Evolutionary conservation across 2,113 vertebrate species (phyloP), one percentile per base, ranked within the genome.

Genomic region (Natator depressus): DNA sequence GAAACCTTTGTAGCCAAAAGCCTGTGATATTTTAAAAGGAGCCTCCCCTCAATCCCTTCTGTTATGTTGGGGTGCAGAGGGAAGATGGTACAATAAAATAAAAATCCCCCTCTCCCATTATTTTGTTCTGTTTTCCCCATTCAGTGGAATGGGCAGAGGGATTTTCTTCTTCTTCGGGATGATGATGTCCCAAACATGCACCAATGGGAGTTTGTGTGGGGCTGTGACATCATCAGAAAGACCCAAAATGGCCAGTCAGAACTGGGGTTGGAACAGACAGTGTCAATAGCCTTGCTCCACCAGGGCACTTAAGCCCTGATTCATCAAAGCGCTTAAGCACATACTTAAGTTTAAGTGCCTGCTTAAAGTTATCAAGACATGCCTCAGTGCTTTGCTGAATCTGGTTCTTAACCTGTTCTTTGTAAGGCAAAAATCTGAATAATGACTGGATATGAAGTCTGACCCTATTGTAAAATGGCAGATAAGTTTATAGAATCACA

Each of bases 171-270:
- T 46, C 83, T 57, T 87, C 31, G 13, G 6, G 6, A 24, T 24
- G 11, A 50, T 51, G 20, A 11, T 20, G n/a, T 89, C 50, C 12
- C 62, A 86, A 90, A 91, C 54, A 24, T 0, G 31, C 79, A 92
- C 13, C 4, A 85, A 31, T 42, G 90, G 25, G 10, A 35, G 29
- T 50, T 20, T 19, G 22, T 35, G 80, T 35, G 83, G 47, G 83
- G 5, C 38, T 88, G 78, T 93, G 83, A 78, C 35, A 87, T 29
- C 65, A 65, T 11, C 47, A 82, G 12, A 88, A 79, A 92, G 25
- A 22, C 0, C 0, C 49, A 42, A n/a, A 3, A 0, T 0, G 57
- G 25, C 38, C 1, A 76, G 35, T 83, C 2, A 78, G 6, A 47
- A 10, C 38, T 81, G 65, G 88, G 62, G 7, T 85, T 0, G 0